Conservation (phyloP, 2,888 invertebrate genomes). For the Xanthia togata region DNA sequence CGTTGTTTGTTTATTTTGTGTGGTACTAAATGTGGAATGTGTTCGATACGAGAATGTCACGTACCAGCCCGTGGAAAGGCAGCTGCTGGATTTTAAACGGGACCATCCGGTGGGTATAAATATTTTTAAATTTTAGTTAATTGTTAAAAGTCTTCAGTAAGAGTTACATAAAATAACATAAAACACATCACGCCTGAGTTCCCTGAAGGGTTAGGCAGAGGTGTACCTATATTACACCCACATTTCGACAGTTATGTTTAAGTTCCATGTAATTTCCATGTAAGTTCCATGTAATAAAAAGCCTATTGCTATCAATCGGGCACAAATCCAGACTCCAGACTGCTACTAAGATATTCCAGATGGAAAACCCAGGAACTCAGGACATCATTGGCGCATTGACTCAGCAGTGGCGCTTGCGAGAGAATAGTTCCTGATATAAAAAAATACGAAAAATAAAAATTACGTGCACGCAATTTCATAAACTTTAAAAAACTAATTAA, state of each 20-base stretch:
- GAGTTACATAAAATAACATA: no score
- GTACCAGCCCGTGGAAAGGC: constrained; percentile 67
- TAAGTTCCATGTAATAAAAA: not conserved
- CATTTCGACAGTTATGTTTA: not conserved
- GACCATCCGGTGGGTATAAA: constrained; percentile 69
- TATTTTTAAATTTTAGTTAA: not conserved
- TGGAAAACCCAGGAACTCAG: not conserved
- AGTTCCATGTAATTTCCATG: no score
- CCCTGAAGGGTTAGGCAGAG: not conserved
- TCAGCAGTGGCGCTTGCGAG: not conserved
- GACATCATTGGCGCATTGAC: no score
- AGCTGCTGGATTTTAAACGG: constrained; percentile 73
- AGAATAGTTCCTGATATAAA: not conserved
- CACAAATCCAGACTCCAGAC: not conserved
- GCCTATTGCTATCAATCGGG: not conserved
- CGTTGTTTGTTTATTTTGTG: constrained; percentile 35
- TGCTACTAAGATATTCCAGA: not conserved
- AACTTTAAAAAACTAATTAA: not conserved
- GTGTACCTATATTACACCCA: not conserved
- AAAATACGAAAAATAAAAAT: not conserved
- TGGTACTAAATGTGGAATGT: constrained; percentile 32
- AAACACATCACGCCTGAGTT: no score
- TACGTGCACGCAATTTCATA: not conserved
- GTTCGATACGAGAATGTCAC: constrained; percentile 54
- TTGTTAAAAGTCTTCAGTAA: not conserved